Percentiles rank a stretch among this genome's conserved stretches.
phyloP scores from a whole-genome alignment of 1,140 invertebrate species.

The Pseudomyrmex gracilis region DNA sequence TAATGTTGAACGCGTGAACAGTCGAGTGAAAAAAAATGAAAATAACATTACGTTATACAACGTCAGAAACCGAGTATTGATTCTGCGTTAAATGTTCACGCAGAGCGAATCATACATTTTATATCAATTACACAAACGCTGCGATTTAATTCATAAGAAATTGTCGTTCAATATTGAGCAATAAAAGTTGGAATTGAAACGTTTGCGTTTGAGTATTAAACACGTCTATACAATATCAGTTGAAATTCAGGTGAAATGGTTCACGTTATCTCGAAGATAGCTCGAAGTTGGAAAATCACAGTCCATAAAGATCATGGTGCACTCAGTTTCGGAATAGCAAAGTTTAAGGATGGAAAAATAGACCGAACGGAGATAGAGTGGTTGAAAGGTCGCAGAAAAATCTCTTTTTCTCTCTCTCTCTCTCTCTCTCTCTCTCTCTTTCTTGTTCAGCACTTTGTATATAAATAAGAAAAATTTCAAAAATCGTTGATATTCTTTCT shows the following conservation, averaged over 20 bases:
- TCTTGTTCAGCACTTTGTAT: background rate
- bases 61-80: background rate
- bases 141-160: slow-evolving; percentile 9
- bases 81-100: background rate
- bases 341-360: slow-evolving; percentile 47
- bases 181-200: background rate
- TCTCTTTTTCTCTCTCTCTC: background rate
- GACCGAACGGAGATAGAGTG: slow-evolving; percentile 15
- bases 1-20: background rate
- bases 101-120: background rate
- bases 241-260: background rate
- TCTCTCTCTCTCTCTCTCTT: background rate
- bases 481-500: background rate
- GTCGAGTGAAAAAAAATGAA: background rate
- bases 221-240: background rate
- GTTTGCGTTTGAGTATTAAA: slow-evolving; percentile 6
- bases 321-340: slow-evolving; percentile 25
- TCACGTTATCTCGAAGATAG: slow-evolving; percentile 16
- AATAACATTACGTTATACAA: background rate
- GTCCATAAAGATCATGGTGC: slow-evolving; percentile 10
- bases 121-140: background rate
- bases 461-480: slow-evolving; percentile 34
- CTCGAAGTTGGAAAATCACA: slow-evolving; percentile 24
- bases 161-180: background rate
- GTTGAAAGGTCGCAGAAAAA: slow-evolving; percentile 23